Conservation (phyloP, 2,113 vertebrate genomes). For the Regulus satrapa region DNA sequence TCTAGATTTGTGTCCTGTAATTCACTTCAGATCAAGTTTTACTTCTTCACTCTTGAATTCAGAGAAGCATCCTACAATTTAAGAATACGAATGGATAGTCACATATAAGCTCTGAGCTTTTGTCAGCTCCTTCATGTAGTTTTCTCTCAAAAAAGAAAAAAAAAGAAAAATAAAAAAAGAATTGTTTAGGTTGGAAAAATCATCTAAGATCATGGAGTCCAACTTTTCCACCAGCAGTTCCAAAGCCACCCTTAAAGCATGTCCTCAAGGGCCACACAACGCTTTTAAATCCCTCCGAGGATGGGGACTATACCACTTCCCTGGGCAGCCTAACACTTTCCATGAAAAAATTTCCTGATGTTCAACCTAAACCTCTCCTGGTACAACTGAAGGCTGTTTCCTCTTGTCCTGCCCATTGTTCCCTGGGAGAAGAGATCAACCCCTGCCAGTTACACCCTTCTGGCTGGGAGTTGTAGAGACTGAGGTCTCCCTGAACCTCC, state of each 20-base stretch:
- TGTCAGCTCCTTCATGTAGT: background rate
- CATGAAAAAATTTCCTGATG: rapidly evolving
- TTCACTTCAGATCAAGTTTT: background rate
- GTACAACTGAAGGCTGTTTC: background rate
- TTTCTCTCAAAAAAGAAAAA: background rate
- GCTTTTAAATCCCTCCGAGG: background rate
- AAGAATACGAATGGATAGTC: rapidly evolving
- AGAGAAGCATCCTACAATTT: background rate
- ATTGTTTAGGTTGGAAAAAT: background rate
- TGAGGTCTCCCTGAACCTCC: background rate
- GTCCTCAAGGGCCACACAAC: background rate
- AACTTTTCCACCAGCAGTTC: background rate
- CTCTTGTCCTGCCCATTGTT: background rate
- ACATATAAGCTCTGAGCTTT: rapidly evolving
- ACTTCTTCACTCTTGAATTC: background rate
- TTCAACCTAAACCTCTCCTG: background rate
- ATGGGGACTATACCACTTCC: background rate
- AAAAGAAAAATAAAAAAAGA: too few species aligned
- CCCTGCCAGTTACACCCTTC: rapidly evolving
- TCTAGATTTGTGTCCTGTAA: background rate
- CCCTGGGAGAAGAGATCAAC: background rate
- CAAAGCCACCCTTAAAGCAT: background rate
- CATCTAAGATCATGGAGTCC: too few species aligned
- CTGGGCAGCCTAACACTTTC: background rate
- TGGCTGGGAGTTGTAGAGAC: background rate